A percentile compares a stretch with the other conserved stretches of the same genome.
These are phyloP conservation scores for Columbina picui DNA, from an alignment of 2,113 vertebrate genomes.

Conservation along the genomic window DNA sequence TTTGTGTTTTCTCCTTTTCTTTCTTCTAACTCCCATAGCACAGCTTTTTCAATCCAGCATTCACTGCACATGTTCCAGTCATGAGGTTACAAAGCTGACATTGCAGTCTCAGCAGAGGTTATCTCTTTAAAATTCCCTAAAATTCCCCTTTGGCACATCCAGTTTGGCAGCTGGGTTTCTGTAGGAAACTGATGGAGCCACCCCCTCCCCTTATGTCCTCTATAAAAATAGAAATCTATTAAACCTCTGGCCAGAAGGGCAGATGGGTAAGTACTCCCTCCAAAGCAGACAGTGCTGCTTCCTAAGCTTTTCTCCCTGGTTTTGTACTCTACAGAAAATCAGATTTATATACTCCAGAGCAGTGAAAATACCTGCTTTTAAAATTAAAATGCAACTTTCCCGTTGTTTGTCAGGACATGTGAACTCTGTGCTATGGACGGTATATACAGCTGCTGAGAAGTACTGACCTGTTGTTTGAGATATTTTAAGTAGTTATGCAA, in stretches of 20 bases:
- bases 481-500: constrained; percentile 18
- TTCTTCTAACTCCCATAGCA: constrained; percentile 55
- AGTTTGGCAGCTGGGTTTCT: constrained; percentile 74
- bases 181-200: constrained; percentile 63
- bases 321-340: not conserved
- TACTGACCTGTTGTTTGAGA: not conserved
- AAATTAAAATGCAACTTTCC: not conserved
- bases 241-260: constrained; percentile 68
- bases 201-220: constrained; percentile 56
- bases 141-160: constrained; percentile 76
- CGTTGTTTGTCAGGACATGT: not conserved
- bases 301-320: not conserved
- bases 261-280: constrained; percentile 37
- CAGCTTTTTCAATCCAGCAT: constrained; percentile 62
- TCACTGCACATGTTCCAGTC: constrained; percentile 67
- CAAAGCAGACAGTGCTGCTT: not conserved
- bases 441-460: not conserved
- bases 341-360: not conserved
- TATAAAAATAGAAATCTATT: constrained; percentile 70
- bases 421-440: not conserved
- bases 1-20: constrained; percentile 40
- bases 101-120: constrained; percentile 79
- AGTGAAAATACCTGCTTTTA: not conserved
- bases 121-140: constrained; percentile 78
- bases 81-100: constrained; percentile 72